A percentile compares a stretch with the other conserved stretches of the same genome.
Conservation (phyloP, 2,888 invertebrate genomes). For the Campopleginae sp. region DNA sequence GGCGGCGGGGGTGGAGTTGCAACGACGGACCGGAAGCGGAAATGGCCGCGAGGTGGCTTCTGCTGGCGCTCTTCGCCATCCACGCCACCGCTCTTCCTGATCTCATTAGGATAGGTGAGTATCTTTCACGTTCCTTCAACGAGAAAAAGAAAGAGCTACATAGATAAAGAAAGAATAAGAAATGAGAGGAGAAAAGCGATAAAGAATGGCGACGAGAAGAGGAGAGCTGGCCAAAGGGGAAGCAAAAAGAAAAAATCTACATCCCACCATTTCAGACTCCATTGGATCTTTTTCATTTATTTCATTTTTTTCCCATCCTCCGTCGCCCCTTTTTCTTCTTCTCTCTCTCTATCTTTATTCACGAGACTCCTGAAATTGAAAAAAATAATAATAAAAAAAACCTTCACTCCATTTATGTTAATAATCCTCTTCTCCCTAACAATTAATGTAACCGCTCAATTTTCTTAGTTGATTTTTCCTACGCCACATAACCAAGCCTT, state of each 20-base stretch:
- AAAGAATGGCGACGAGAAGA: neutral
- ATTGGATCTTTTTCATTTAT: conserved; percentile 10
- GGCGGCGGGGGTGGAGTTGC: conserved; percentile 59
- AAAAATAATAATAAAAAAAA: conserved; percentile 16
- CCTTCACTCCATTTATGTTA: neutral
- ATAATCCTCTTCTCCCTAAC: neutral
- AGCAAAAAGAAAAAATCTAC: neutral
- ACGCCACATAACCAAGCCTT: neutral
- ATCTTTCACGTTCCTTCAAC: conserved; percentile 68
- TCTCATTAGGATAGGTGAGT: conserved; percentile 85
- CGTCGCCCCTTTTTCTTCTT: neutral
- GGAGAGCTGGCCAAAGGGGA: neutral
- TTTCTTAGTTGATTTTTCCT: neutral
- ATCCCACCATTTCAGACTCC: conserved; percentile 9
- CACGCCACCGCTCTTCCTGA: conserved; percentile 83
- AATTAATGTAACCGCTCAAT: neutral
- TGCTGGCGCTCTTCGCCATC: conserved; percentile 78
- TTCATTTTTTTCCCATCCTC: neutral
- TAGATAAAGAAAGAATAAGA: conserved; percentile 3
- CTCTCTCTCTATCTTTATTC: conserved; percentile 23
- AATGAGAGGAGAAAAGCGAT: neutral
- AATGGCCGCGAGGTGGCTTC: conserved; percentile 81
- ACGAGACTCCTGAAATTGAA: neutral
- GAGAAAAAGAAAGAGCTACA: conserved; percentile 44
- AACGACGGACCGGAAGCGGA: conserved; percentile 76